Evolutionary conservation across 2,797 vertebrate species (phyloP).

Genomic region (Pseudochromis fuscus): DNA sequence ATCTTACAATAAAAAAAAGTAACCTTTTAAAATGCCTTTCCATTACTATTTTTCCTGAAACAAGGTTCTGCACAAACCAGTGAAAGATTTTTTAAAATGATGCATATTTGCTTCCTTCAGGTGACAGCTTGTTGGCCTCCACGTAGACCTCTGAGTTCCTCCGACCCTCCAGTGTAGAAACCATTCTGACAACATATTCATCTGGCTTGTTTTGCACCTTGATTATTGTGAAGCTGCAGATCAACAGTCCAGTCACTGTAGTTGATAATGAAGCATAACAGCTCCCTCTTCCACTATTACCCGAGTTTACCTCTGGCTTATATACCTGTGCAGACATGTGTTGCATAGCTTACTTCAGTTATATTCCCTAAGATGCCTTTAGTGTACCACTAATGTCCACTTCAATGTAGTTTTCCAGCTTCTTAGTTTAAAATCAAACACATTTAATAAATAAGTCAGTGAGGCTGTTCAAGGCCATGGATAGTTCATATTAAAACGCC

Average conservation of each 20-base stretch:
- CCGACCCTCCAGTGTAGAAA: background rate
- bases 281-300: background rate
- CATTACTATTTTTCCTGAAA: conserved; percentile 25
- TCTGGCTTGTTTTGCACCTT: background rate
- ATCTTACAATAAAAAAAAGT: conserved; percentile 21
- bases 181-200: conserved; percentile 25
- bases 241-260: background rate
- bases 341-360: background rate
- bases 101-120: conserved; percentile 19
- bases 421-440: too few relatives aligned
- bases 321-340: background rate
- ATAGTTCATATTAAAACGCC: too few relatives aligned
- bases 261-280: too few relatives aligned
- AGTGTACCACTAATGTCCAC: too few relatives aligned
- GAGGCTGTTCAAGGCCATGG: background rate
- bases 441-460: background rate
- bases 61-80: background rate
- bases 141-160: conserved; percentile 6
- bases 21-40: conserved; percentile 56
- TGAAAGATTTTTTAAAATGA: conserved; percentile 10
- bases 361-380: too few relatives aligned
- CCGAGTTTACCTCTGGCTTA: background rate
- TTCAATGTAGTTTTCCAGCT: too few relatives aligned
- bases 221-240: background rate
- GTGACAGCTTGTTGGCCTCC: conserved; percentile 30